Base-by-base conservation (phyloP, 2,113 vertebrate genomes). In the Tor tambroides region DNA sequence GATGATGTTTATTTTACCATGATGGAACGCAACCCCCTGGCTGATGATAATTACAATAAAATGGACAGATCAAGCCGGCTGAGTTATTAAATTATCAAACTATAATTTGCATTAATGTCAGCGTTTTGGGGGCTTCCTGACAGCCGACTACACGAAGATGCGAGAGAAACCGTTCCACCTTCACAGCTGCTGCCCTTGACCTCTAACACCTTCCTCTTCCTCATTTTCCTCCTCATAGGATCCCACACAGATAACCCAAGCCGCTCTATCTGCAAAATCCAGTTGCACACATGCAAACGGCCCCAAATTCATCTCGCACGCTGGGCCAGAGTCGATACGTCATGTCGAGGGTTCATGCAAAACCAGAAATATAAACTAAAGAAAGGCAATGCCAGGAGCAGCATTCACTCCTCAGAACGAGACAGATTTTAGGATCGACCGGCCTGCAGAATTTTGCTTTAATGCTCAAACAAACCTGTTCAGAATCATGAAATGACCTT, bases 11-110 rank as follows among this genome's bases (percentile, higher is more conserved):
- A 97, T 97, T 98, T 95, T 95, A 94, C 79, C 93, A 93, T 98
- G 97, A 99, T 97, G 97, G 97, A 97, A 96, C 93, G 95, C 96
- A 97, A 97, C 96, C 96, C 96, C 96, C 96, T 92, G 95, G 94
- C 96, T 94, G 95, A 97, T 96, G 96, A 97, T 97, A 97, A 98
- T 97, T 97, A 96, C 96, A 98, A 98, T 97, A 97, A 98, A 98
- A 97, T 96, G 97, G 97, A 97, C 97, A 96, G 96, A 98, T 98
- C 98, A 97, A 94, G 95, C 96, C 95, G 95, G 96, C 95, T 92
- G 94, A 96, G 92, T 98, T 97, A 99, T 98, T 98, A 96, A 98
- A 99, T 99, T 98, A 99, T 96, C 95, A 94, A 93, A 88, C 94
- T 94, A 96, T 95, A 93, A 95, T 98, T 93, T 98, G 96, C 97